Base-by-base conservation (phyloP, 2,888 invertebrate genomes). In the Fragum whitleyi region DNA sequence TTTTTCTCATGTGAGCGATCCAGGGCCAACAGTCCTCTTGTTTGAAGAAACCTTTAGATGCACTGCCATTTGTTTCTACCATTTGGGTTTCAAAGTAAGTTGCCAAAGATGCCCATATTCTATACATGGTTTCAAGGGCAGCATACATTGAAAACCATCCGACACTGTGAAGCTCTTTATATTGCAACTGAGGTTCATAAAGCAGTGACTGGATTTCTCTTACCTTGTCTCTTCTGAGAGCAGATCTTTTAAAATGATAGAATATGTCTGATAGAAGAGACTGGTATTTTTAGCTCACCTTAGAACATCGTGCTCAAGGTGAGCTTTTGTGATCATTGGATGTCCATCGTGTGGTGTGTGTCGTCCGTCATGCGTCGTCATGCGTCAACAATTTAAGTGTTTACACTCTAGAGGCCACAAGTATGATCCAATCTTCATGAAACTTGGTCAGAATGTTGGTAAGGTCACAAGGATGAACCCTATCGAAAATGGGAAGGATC, bases 121-220 rank as follows among this genome's bases (percentile, higher is more conserved):
- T 57, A 70, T 6, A 76, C 6, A 76, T 28, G 59, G 69, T 53
- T 23, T 76, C 76, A 9, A 76, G 16, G 16, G 69, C 69, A 70
- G 61, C 42, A 76, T 69, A 76, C 59, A 76, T 69, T 11, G 76
- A 69, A 59, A 70, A 74, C 69, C 51, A 76, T 23, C 70, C 42
- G 1, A 71, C 71, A 71, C 71, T 57, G 39, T 59, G 61, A 2
- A 76, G 42, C 26, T 76, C 76, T n/a, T n/a, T 59, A 51, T 59
- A 76, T 21, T 59, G 69, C 21, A 69, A 36, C 32, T 70, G 42
- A 29, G 61, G 47, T 9, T 69, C 57, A 47, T 69, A 29, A 14
- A 76, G 21, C 23, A 70, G 9, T 23, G 11, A 29, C 55, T 51
- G 61, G 9, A 69, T 26, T 51, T 21, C 51, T 69, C 69, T 76